Conservation (phyloP, 2,888 invertebrate genomes). For the Drosophila emarginata region DNA sequence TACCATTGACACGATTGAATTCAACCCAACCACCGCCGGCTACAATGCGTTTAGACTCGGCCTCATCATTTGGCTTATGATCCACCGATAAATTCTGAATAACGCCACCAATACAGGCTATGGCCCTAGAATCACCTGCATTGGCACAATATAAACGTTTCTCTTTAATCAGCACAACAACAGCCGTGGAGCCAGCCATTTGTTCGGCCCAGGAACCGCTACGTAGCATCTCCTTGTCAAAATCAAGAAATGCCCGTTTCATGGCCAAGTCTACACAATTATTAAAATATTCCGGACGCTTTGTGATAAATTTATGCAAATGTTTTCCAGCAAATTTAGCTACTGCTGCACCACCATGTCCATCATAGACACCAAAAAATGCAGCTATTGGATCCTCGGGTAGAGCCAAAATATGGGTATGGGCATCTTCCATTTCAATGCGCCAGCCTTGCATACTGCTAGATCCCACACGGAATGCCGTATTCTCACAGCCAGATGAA, state of each 20-base stretch:
- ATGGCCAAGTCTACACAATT: slow-evolving; percentile 90
- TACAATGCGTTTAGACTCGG: slow-evolving; percentile 92
- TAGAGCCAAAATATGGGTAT: slow-evolving; percentile 95
- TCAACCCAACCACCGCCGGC: slow-evolving; percentile 99
- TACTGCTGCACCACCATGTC: slow-evolving; percentile 90
- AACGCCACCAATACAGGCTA: slow-evolving; percentile 92
- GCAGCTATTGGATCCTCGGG: slow-evolving; percentile 96
- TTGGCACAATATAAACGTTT: slow-evolving; percentile 96
- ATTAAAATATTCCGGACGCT: slow-evolving; percentile 90
- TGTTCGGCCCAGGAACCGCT: slow-evolving; percentile 95
- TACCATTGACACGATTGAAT: slow-evolving; percentile 97
- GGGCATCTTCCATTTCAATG: slow-evolving; percentile 99
- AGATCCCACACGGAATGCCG: slow-evolving; percentile 89
- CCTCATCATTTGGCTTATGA: slow-evolving; percentile 96
- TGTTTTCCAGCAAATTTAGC: slow-evolving; percentile 98
- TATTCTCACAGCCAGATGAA: slow-evolving; percentile 90
- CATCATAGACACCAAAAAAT: slow-evolving; percentile 97
- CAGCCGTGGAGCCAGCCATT: slow-evolving; percentile 97
- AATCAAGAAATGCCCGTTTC: slow-evolving; percentile 92
- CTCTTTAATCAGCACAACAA: slow-evolving; percentile 92
- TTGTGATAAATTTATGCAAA: slow-evolving; percentile 94
- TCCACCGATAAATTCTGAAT: slow-evolving; percentile 90
- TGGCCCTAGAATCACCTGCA: slow-evolving; percentile 97
- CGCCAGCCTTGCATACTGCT: slow-evolving; percentile 99
- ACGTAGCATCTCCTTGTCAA: slow-evolving; percentile 95